Evolutionary conservation across 1,140 invertebrate genomes (phyloP), one percentile per base, ranked within the genome.

Genomic region (Phymastichus coffea): DNA sequence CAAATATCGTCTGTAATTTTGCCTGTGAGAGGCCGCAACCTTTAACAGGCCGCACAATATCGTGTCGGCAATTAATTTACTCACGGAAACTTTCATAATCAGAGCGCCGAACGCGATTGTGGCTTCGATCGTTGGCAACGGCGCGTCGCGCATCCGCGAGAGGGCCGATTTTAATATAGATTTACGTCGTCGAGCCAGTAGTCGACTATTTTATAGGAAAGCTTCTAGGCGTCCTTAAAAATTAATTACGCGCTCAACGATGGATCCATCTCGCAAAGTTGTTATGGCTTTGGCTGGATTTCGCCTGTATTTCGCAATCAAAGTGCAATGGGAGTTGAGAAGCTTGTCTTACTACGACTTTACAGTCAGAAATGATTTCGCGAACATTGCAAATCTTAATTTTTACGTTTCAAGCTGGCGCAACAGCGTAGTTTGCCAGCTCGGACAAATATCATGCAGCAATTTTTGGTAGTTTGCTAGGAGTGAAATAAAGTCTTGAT

Each of bases 41-140:
- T n/a, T 14, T 38, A 9, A 9, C 35, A n/a, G 35, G 40, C 4
- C 4, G 23, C 23, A 30, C 46, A 48, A 48, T 48, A 51, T 51
- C 47, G 47, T 30, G 23, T 49, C 22, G 37, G 20, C 63, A 61
- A 68, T 70, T 70, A 71, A 70, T 70, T 70, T 63, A 65, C 65
- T 69, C n/a, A n/a, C 64, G 63, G 66, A 65, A 71, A 71, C 64
- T 71, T 69, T 67, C 63, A 64, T 68, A 71, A 71, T 71, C 67
- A 69, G 61, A 69, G 40, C 55, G 62, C 63, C 33, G 57, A 63
- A 57, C 59, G 48, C 25, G 46, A 14, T 49, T 30, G 25, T 37
- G 49, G 56, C 26, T 43, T 59, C 63, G 68, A 70, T 62, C 59
- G n/a, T n/a, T n/a, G n/a, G n/a, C n/a, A n/a, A n/a, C n/a, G n/a